Evolutionary conservation across 2,888 invertebrate genomes (phyloP), one percentile per base, ranked within the genome.

Genomic region (Ornithoptera alexandrae): DNA sequence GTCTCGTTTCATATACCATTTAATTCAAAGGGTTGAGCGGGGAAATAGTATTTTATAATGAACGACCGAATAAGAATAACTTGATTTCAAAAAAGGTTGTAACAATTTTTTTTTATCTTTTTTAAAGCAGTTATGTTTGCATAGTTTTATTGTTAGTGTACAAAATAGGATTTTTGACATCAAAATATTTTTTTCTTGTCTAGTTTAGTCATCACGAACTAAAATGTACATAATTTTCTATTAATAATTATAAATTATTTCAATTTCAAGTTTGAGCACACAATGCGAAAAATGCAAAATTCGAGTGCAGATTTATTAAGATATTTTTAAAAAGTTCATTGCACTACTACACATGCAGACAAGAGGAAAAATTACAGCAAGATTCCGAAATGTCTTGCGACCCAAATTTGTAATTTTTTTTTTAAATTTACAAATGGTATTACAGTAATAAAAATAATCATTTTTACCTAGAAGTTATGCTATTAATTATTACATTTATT

Each of bases 271-370:
- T 61, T 68, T 39, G 53, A 61, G 56, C 18, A 24, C 36, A 58
- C 30, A n/a, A 18, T n/a, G 39, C 39, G 66, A 66, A 66, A 63
- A n/a, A 36, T 42, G 61, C 36, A 53, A 56, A 63, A 70, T 53
- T 66, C 53, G 18, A 24, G 50, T 57, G 50, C 62, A 63, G 39
- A 70, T 59, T 70, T 42, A 39, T 64, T 57, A 39, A 20, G 62
- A 62, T 69, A 69, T 69, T 65, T 69, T 62, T 50, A 39, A 64
- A 61, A 64, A 64, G 70, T 62, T 67, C 67, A 39, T 65, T 67
- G 70, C 67, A 65, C 67, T 56, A 30, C 30, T 30, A 30, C 30
- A 30, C 30, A 30, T 5, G 62, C 58, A n/a, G 17, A 57, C 57
- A 65, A 58, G 18, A 59, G 57, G 58, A 67, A 70, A 62, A 67